phyloP scores from a whole-genome alignment of 1,140 invertebrate species.

The Coptotermes formosanus region DNA sequence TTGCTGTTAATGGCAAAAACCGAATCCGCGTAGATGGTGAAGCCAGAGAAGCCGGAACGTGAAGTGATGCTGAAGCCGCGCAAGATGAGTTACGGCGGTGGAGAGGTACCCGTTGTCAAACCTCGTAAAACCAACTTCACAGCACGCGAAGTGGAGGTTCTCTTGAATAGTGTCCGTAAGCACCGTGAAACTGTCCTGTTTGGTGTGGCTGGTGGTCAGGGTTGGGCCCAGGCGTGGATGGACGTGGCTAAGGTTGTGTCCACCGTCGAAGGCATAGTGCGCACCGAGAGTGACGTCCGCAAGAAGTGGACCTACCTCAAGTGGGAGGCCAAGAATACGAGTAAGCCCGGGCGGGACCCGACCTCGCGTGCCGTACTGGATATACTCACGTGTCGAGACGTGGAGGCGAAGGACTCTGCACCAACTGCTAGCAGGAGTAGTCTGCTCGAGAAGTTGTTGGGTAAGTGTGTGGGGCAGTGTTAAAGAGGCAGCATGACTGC shows the following conservation, averaged over 20 bases:
- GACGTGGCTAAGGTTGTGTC: constrained; percentile 39
- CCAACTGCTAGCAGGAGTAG: neutral
- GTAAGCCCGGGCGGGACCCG: constrained; percentile 39
- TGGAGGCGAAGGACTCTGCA: neutral
- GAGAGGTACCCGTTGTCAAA: constrained; percentile 29
- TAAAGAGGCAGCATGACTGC: neutral
- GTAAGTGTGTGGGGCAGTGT: neutral
- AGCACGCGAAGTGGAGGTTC: constrained; percentile 39
- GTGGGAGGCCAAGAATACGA: constrained; percentile 42
- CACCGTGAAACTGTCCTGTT: constrained; percentile 39
- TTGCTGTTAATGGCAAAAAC: neutral
- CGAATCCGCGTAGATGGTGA: neutral
- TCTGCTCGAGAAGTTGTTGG: constrained; percentile 21
- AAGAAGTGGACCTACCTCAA: constrained; percentile 43
- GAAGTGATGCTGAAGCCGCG: neutral
- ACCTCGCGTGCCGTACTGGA: constrained; percentile 39
- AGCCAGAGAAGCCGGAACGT: neutral
- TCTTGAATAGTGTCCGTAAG: constrained; percentile 36
- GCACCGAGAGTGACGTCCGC: constrained; percentile 39
- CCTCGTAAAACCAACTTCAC: constrained; percentile 41
- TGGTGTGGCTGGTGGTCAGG: constrained; percentile 39
- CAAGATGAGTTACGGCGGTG: neutral
- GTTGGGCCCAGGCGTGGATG: constrained; percentile 40
- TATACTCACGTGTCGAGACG: constrained; percentile 34
- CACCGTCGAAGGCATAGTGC: constrained; percentile 39